Conservation (phyloP, 2,797 vertebrate species). For the Sebastes goodei region DNA sequence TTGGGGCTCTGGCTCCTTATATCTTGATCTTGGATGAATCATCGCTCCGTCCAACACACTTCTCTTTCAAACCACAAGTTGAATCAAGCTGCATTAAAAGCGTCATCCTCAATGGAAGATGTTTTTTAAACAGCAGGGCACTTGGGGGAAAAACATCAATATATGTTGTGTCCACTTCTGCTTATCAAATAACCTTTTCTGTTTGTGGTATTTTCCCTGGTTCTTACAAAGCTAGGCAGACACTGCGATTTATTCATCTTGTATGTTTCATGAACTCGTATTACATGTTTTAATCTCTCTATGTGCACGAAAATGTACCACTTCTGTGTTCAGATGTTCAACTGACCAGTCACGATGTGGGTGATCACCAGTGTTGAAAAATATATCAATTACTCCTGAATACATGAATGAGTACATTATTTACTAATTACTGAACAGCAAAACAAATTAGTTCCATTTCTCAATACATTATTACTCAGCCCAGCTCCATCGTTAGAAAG, state of each 20-base stretch:
- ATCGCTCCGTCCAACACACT: constrained; percentile 11
- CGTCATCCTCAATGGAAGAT: constrained; percentile 39
- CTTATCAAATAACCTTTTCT: constrained; percentile 32
- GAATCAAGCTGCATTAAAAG: constrained; percentile 42
- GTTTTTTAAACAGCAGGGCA: constrained; percentile 1
- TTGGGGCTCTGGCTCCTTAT: constrained; percentile 52
- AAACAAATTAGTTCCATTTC: neutral
- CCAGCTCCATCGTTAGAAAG: neutral
- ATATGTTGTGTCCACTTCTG: constrained; percentile 22
- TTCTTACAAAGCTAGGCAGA: constrained; percentile 1
- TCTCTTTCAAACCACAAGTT: constrained; percentile 32
- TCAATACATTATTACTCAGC: neutral
- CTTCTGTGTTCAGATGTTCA: neutral
- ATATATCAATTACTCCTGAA: neutral
- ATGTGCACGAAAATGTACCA: neutral
- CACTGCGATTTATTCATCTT: neutral
- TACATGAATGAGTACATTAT: neutral
- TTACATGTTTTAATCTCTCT: neutral
- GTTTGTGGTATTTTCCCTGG: constrained; percentile 8
- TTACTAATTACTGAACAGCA: neutral
- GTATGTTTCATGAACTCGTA: neutral
- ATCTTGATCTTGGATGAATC: constrained; percentile 57
- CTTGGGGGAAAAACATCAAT: constrained; percentile 14
- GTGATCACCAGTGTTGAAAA: neutral
- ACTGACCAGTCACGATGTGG: neutral